Percentiles rank a stretch among this genome's conserved stretches.
These are phyloP conservation scores for Noturus placidus DNA, from an alignment of 2,113 vertebrate species.

Conservation along the genomic window DNA sequence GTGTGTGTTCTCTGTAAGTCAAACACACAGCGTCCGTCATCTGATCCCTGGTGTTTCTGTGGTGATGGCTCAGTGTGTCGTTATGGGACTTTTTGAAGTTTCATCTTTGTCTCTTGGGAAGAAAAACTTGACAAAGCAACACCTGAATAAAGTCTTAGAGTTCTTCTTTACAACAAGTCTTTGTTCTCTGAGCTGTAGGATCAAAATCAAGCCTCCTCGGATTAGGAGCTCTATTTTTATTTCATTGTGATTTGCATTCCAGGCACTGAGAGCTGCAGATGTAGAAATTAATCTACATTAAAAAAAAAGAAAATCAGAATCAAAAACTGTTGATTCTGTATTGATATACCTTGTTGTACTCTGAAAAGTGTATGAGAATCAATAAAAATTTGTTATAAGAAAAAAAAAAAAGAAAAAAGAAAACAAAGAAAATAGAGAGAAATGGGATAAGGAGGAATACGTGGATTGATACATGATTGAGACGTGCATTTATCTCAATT, in stretches of 20 bases:
- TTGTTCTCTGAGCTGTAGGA: background rate
- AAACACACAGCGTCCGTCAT: constrained; percentile 13
- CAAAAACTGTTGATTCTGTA: no score
- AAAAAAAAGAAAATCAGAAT: background rate
- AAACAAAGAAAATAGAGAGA: background rate
- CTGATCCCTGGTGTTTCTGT: constrained; percentile 32
- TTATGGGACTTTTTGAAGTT: constrained; percentile 41
- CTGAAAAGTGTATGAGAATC: no score
- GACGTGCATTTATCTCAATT: background rate
- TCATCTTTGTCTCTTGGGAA: constrained; percentile 30
- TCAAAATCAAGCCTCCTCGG: background rate
- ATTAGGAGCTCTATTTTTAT: background rate
- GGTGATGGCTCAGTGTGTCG: constrained; percentile 28
- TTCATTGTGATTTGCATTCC: constrained; percentile 14
- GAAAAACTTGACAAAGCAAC: constrained; percentile 3
- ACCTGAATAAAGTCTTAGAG: background rate
- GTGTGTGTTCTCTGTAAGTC: background rate
- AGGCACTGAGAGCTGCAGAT: constrained; percentile 2
- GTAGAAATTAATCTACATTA: background rate
- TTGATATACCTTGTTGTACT: no score
- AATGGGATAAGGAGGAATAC: background rate
- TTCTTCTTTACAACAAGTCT: background rate
- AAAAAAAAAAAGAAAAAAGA: background rate
- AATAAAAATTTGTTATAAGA: no score
- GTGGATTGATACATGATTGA: background rate